Evolutionary conservation across 2,113 vertebrate species (phyloP).

Genomic region (Xenopus laevis): DNA sequence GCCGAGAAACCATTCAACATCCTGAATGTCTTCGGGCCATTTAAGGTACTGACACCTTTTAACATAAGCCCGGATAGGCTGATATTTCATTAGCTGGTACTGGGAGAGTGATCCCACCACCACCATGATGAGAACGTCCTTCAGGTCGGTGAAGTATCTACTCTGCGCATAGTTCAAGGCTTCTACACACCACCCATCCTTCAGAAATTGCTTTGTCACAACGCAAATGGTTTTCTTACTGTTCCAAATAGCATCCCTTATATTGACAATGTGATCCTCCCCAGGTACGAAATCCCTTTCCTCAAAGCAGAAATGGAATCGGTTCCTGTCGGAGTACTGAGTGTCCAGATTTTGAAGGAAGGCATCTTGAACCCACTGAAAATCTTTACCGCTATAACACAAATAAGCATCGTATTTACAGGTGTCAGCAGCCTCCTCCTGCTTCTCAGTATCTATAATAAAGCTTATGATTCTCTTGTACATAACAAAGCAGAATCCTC

Average conservation of each 20-base stretch:
- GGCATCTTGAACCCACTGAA: conserved; percentile 78
- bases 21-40: conserved; percentile 87
- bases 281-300: conserved; percentile 87
- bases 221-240: conserved; percentile 81
- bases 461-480: conserved; percentile 62
- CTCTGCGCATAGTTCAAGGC: conserved; percentile 80
- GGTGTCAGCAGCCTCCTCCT: neutral
- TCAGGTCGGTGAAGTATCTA: conserved; percentile 70
- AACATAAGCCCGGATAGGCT: conserved; percentile 66
- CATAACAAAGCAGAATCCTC: conserved; percentile 68
- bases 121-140: conserved; percentile 71
- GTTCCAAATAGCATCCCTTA: conserved; percentile 75
- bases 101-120: conserved; percentile 78
- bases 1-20: conserved; percentile 78
- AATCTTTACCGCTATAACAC: conserved; percentile 79
- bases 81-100: conserved; percentile 77
- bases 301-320: conserved; percentile 80
- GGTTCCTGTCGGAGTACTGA: conserved; percentile 74
- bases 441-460: conserved; percentile 48
- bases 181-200: conserved; percentile 88
- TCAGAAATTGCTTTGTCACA: conserved; percentile 81
- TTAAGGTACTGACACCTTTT: conserved; percentile 67
- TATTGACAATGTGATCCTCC: conserved; percentile 77
- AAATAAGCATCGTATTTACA: conserved; percentile 76
- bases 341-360: conserved; percentile 75